Percentiles rank a stretch among this genome's conserved stretches.
Conservation (phyloP, 2,797 vertebrate genomes). For the Schizopygopsis malacanthus region DNA sequence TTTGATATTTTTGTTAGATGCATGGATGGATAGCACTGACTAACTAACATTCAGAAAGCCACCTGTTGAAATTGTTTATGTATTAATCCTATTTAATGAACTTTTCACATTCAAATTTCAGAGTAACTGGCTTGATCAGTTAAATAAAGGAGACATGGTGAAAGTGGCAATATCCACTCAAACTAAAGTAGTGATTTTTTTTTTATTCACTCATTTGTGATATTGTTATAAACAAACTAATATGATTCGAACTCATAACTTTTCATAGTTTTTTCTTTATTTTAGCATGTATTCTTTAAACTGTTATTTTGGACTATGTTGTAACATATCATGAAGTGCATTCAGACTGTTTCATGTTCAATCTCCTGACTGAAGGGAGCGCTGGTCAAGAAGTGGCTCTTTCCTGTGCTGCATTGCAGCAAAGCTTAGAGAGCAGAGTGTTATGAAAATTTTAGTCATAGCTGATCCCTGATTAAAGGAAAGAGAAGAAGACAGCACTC, state of each 20-base stretch:
- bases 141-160: not conserved
- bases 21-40: not conserved
- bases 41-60: not conserved
- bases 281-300: not conserved
- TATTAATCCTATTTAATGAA: not conserved
- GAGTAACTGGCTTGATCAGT: not conserved
- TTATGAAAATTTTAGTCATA: constrained; percentile 61
- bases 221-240: not conserved
- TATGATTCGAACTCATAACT: not conserved
- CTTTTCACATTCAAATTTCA: not conserved
- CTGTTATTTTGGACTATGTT: not conserved
- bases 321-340: not conserved
- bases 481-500: constrained; percentile 45
- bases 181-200: not conserved
- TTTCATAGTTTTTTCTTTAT: not conserved
- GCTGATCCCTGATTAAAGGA: constrained; percentile 64
- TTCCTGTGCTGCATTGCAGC: constrained; percentile 62
- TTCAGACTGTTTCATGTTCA: not conserved
- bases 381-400: constrained; percentile 38
- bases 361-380: constrained; percentile 12
- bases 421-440: constrained; percentile 48
- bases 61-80: too few species aligned
- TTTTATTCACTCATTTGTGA: not conserved
- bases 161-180: not conserved
- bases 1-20: too few species aligned